phyloP scores from a whole-genome alignment of 2,888 invertebrate species.

The Phytoseiulus persimilis region DNA sequence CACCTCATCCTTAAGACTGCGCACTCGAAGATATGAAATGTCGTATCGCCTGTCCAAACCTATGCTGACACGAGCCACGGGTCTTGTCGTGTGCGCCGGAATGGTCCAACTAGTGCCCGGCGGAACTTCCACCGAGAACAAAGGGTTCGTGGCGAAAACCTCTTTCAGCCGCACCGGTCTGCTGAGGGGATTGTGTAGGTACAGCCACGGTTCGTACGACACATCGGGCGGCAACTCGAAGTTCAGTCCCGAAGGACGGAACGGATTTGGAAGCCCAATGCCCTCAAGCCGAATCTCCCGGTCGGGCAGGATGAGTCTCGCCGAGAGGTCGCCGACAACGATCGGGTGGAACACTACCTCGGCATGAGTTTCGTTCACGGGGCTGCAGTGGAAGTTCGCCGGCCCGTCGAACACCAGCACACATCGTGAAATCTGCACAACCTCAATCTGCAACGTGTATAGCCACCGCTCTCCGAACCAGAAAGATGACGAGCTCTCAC shows the following conservation, averaged over 20 bases:
- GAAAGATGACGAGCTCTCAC: neutral
- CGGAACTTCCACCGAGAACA: constrained; percentile 24
- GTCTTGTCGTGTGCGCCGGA: constrained; percentile 25
- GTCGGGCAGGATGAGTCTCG: constrained; percentile 6
- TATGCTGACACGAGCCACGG: constrained; percentile 25
- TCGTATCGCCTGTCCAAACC: constrained; percentile 20
- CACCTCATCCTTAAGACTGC: neutral
- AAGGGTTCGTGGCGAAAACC: constrained; percentile 14
- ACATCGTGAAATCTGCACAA: constrained; percentile 7
- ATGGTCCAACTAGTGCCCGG: constrained; percentile 33
- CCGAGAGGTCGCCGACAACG: constrained; percentile 18
- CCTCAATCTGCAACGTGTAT: neutral
- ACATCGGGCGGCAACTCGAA: constrained; percentile 17
- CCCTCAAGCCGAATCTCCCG: neutral
- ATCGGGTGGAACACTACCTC: neutral
- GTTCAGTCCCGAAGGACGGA: constrained; percentile 10
- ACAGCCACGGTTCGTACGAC: constrained; percentile 34
- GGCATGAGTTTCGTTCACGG: constrained; percentile 17
- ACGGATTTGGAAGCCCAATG: neutral
- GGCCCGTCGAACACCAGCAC: neutral
- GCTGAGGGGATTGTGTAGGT: constrained; percentile 10
- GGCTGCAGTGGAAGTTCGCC: constrained; percentile 24
- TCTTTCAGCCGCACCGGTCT: constrained; percentile 13
- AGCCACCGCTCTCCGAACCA: constrained; percentile 24
- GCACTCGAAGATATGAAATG: constrained; percentile 23